Base-by-base conservation (phyloP, 2,888 invertebrate genomes). In the Mongoloraphidia duomilia region DNA sequence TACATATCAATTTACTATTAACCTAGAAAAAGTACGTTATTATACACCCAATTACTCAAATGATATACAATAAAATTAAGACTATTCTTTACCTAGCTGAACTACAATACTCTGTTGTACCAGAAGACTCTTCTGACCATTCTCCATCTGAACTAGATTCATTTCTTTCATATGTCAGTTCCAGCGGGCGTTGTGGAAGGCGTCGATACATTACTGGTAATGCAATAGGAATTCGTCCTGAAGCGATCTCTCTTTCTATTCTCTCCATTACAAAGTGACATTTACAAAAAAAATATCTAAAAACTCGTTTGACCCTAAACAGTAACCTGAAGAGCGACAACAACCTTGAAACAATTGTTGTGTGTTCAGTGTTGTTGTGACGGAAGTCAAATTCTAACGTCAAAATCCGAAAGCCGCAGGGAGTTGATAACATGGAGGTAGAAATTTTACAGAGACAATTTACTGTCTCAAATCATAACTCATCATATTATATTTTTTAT, bases 41-140 rank as follows among this genome's bases (percentile, higher is more conserved):
- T 26, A 26, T 26, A 5, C 6, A 26, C 3, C 5, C 5, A 26
- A 6, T 26, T 26, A 6, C 26, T 26, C 26, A 26, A 26, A 26
- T 26, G 26, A 44, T 34, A 36, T n/a, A 26, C 5, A 47, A 33
- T 17, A 49, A 49, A 47, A 36, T 38, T 1, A 11, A 33, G 9
- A 41, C 41, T 13, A 38, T 10, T 45, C 48, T 37, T 51, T 59
- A 76, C 78, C 78, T 78, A 59, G 76, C 77, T 0, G 76, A 74
- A 61, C 76, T 77, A 0, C 77, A 74, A 62, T 75, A 75, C 58
- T 75, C 75, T 1, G 77, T 77, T 56, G 63, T 75, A 56, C 63
- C 64, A 13, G 66, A 66, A 35, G 62, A 64, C 44, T 63, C 63
- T 9, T 56, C 59, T 5, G 64, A 64, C 64, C 66, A 65, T 50